These are phyloP conservation scores for Ceyx margarethae DNA, from an alignment of 2,113 vertebrate genomes.

Conservation along the genomic window DNA sequence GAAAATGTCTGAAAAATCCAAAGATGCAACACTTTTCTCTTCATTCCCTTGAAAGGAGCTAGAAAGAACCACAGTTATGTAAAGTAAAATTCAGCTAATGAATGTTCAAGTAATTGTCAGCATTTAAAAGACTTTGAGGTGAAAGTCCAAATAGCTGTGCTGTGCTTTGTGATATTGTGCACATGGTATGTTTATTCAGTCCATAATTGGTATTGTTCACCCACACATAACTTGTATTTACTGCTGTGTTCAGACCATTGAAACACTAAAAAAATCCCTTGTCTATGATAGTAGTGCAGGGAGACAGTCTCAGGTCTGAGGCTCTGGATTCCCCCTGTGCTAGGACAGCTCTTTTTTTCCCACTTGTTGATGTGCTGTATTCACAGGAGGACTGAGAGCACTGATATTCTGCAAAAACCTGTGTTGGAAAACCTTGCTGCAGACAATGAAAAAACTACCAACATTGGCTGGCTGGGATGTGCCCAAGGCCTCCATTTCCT, in stretches of 20 bases:
- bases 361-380: not conserved
- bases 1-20: constrained; percentile 79
- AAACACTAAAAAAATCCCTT: not conserved
- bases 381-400: not conserved
- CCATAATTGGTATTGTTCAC: constrained; percentile 42
- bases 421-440: not conserved
- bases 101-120: constrained; percentile 42
- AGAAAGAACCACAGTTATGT: constrained; percentile 2
- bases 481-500: not conserved
- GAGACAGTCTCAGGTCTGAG: not conserved
- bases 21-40: not conserved
- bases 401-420: not conserved
- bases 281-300: not conserved
- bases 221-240: constrained; percentile 35
- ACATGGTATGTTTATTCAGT: constrained; percentile 62
- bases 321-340: not conserved
- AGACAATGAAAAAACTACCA: not conserved
- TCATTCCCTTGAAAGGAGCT: constrained; percentile 41
- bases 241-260: constrained; percentile 43
- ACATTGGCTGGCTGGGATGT: fast-evolving
- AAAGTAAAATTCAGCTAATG: constrained; percentile 27
- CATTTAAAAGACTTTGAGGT: constrained; percentile 51
- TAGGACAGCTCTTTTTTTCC: not conserved
- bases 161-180: constrained; percentile 63
- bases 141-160: constrained; percentile 65